phyloP scores from a whole-genome alignment of 2,797 vertebrate genomes.

The Streptopelia turtur region DNA sequence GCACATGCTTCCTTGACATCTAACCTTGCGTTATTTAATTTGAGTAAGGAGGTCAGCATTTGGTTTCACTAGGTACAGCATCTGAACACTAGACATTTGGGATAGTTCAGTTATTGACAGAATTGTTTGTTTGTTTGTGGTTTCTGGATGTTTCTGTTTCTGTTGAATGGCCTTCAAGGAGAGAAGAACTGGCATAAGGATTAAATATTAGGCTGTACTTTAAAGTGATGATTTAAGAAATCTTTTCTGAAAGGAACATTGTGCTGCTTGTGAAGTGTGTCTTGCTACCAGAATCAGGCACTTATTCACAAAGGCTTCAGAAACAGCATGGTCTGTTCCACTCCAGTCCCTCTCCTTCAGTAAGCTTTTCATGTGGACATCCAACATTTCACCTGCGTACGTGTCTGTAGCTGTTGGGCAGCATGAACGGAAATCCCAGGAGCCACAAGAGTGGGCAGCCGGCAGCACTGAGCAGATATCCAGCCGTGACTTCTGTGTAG shows the following conservation, averaged over 20 bases:
- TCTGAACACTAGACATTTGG: neutral
- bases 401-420: neutral
- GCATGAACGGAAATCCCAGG: neutral
- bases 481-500: neutral
- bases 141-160: neutral
- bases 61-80: neutral
- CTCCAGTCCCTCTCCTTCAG: neutral
- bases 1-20: neutral
- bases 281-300: neutral
- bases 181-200: neutral
- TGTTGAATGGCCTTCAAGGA: neutral
- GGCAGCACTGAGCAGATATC: neutral
- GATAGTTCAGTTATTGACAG: neutral
- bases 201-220: neutral
- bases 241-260: neutral
- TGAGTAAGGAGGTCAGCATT: neutral
- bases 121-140: neutral
- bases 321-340: neutral
- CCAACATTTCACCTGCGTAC: neutral
- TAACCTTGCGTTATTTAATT: neutral
- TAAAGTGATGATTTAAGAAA: neutral
- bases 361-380: neutral
- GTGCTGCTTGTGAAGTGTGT: neutral
- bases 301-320: neutral
- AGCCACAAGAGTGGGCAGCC: rapidly evolving